Percentiles rank a stretch among this genome's conserved stretches.
Conservation (phyloP, 2,888 invertebrate genomes). For the Drepana falcataria region DNA sequence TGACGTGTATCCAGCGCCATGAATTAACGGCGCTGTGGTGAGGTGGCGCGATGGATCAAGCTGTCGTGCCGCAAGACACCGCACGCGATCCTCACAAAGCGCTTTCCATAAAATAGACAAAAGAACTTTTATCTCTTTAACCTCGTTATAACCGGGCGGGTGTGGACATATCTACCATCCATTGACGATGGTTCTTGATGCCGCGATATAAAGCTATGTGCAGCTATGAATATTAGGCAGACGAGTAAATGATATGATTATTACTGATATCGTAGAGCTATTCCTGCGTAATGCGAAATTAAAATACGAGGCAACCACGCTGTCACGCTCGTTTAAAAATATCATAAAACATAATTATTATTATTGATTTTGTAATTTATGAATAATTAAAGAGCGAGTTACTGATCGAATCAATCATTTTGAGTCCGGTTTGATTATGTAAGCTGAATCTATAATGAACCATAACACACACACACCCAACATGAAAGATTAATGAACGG, state of each 20-base stretch:
- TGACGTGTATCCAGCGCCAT: constrained; percentile 34
- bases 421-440: not conserved
- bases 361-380: no score
- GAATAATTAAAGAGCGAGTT: not conserved
- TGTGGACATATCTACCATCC: constrained; percentile 1
- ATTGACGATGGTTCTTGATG: constrained; percentile 1
- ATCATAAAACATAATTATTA: constrained; percentile 14
- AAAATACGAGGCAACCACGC: constrained; percentile 14
- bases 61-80: constrained; percentile 8
- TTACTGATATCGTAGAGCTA: constrained; percentile 19
- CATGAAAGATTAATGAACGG: constrained; percentile 9
- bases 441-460: not conserved
- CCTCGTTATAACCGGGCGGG: constrained; percentile 17
- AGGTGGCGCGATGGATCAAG: constrained; percentile 11
- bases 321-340: constrained; percentile 17
- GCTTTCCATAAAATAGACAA: constrained; percentile 40
- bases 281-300: constrained; percentile 36
- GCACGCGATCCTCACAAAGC: constrained; percentile 38
- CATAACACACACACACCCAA: not conserved
- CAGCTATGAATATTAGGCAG: constrained; percentile 13
- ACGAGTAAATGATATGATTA: constrained; percentile 11
- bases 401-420: not conserved
- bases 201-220: not conserved
- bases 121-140: constrained; percentile 26
- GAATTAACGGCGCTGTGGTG: constrained; percentile 28